Percentiles rank a stretch among this genome's conserved stretches.
Evolutionary conservation across 1,140 invertebrate species (phyloP).

Genomic region (Trichogramma pretiosum): DNA sequence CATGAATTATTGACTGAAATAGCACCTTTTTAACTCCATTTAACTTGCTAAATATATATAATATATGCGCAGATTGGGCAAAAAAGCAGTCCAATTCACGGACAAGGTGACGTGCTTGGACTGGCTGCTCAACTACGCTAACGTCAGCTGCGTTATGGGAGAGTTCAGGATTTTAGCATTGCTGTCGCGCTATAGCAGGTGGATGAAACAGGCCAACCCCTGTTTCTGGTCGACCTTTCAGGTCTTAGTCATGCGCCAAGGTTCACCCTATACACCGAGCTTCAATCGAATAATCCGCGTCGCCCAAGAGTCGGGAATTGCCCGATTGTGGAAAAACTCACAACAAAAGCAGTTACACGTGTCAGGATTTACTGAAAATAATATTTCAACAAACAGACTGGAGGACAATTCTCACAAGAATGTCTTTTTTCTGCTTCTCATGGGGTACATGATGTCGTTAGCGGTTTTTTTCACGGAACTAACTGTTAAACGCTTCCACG

Average conservation of each 20-base stretch:
- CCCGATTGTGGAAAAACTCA: neutral
- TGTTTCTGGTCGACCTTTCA: neutral
- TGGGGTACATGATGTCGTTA: neutral
- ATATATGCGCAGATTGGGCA: neutral
- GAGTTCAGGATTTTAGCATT: neutral
- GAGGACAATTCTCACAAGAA: neutral
- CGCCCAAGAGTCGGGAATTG: neutral
- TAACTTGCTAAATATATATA: too few relatives aligned
- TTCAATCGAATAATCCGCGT: neutral
- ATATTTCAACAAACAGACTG: neutral
- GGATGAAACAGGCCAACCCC: neutral
- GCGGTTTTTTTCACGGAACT: too few relatives aligned
- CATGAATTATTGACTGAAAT: too few relatives aligned
- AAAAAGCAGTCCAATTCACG: neutral
- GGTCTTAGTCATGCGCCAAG: neutral
- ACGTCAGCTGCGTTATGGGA: slow-evolving; percentile 1
- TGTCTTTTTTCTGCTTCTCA: neutral
- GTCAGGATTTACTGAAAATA: too few relatives aligned
- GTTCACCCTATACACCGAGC: slow-evolving; percentile 1
- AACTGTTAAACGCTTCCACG: too few relatives aligned
- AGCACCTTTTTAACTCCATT: too few relatives aligned
- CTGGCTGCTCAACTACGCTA: neutral
- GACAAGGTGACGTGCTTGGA: neutral
- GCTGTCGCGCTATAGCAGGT: neutral
- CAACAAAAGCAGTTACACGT: neutral